Base-by-base conservation (phyloP, 2,113 vertebrate genomes). In the Regulus satrapa region DNA sequence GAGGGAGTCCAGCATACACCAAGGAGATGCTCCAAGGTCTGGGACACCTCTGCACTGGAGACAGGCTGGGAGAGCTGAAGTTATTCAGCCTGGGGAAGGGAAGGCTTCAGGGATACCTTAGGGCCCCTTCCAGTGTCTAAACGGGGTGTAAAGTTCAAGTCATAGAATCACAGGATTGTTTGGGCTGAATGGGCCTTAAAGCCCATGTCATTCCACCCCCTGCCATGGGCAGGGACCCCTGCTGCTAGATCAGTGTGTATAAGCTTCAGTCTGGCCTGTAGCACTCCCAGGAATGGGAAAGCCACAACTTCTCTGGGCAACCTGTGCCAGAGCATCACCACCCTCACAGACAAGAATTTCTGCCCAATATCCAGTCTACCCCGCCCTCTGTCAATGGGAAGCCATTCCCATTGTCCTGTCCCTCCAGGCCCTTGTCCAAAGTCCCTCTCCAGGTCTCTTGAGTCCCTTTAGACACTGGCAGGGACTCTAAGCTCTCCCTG, bases 1-100 rank as follows among this genome's bases (percentile, higher is more conserved):
- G 55, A 68, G 15, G 9, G 4, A 87, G 68, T 55, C n/a, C 48
- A 63, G 14, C 6, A 3, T 58, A 54, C 0, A 0, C 55, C 24
- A 46, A 6, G 63, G 29, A 62, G n/a, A n/a, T 69, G 55, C 15
- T 69, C 15, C 28, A 52, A 28, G 18, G 15, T 45, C 38, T 45
- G 46, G 38, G 45, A 9, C 38, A 6, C 38, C 21, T 68, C 26
- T 68, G 18, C 46, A n/a, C 28, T 29, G 55, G 23, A 77, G 38
- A 38, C 28, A 23, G 28, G 4, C 28, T 61, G 45, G 11, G 32
- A 68, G 54, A 61, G 28, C n/a, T 61, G 38, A 18, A 3, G 3
- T 13, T 77, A 7, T 52, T 77, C n/a, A 68, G 6, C 23, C 46
- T 69, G n/a, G 19, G 16, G 28, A 62, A 61, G 40, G 15, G n/a